These are phyloP conservation scores for Xiphophorus birchmanni DNA, from an alignment of 2,797 vertebrate species.

Conservation along the genomic window DNA sequence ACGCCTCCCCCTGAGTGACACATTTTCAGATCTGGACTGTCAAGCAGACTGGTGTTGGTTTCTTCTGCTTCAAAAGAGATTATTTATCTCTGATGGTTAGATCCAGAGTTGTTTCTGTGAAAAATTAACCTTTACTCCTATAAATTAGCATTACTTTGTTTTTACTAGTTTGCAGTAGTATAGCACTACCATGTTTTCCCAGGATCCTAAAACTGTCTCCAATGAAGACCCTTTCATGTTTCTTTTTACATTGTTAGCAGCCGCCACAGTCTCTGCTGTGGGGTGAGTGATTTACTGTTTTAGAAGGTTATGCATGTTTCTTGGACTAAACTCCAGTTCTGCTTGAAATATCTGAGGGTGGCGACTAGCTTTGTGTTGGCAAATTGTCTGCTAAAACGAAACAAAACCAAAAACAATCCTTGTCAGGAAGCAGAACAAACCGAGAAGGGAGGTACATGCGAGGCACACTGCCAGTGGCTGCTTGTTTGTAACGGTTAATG, in stretches of 20 bases:
- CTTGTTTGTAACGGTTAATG: constrained; percentile 68
- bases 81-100: background rate
- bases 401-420: constrained; percentile 22
- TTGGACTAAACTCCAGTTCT: constrained; percentile 44
- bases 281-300: constrained; percentile 25
- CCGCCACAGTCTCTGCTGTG: background rate
- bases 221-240: constrained; percentile 7
- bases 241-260: background rate
- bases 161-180: background rate
- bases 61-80: background rate
- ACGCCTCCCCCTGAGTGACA: background rate
- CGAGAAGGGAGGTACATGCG: constrained; percentile 23
- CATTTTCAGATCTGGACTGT: background rate
- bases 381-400: constrained; percentile 31
- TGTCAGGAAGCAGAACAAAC: constrained; percentile 37
- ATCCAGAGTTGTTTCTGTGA: background rate
- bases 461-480: constrained; percentile 42
- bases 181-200: background rate
- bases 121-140: background rate
- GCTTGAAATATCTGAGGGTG: constrained; percentile 28
- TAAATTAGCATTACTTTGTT: background rate
- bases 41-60: background rate
- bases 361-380: constrained; percentile 10
- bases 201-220: background rate
- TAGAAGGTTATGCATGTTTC: constrained; percentile 26